phyloP scores from a whole-genome alignment of 1,140 invertebrate species.

The Psilanteris sp. region DNA sequence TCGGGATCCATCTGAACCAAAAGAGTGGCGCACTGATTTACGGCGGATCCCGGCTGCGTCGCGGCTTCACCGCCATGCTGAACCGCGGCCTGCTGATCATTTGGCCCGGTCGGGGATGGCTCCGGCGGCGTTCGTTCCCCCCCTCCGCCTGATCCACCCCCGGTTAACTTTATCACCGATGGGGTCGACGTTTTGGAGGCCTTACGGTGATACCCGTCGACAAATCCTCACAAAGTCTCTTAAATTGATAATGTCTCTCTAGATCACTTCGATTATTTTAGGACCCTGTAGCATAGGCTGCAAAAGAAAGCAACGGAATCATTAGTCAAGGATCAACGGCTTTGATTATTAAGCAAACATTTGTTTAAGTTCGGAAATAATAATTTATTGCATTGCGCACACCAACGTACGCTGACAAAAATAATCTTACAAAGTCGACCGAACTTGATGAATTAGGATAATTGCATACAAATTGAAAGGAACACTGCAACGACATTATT shows the following conservation, averaged over 20 bases:
- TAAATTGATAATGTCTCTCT: neutral
- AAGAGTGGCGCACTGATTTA: constrained; percentile 64
- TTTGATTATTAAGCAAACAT: too few species aligned
- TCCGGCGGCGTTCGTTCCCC: constrained; percentile 71
- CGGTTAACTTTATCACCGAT: constrained; percentile 77
- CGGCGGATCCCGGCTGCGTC: constrained; percentile 67
- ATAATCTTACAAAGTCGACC: too few species aligned
- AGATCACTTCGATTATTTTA: constrained; percentile 71
- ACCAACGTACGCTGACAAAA: too few species aligned
- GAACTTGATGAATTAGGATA: too few species aligned
- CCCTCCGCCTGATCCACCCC: constrained; percentile 75
- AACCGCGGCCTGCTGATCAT: constrained; percentile 12
- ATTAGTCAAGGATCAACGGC: too few species aligned
- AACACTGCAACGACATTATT: too few species aligned
- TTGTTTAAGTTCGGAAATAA: too few species aligned
- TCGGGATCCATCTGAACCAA: constrained; percentile 68
- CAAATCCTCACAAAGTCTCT: constrained; percentile 38
- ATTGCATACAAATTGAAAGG: too few species aligned
- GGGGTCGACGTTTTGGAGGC: constrained; percentile 78
- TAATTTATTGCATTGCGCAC: too few species aligned
- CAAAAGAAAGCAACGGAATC: constrained; percentile 59
- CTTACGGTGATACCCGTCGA: constrained; percentile 64
- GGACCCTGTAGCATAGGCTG: constrained; percentile 71
- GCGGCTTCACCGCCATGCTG: constrained; percentile 23
- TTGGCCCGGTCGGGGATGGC: constrained; percentile 60